phyloP scores from a whole-genome alignment of 2,888 invertebrate species.

The Mantis religiosa region DNA sequence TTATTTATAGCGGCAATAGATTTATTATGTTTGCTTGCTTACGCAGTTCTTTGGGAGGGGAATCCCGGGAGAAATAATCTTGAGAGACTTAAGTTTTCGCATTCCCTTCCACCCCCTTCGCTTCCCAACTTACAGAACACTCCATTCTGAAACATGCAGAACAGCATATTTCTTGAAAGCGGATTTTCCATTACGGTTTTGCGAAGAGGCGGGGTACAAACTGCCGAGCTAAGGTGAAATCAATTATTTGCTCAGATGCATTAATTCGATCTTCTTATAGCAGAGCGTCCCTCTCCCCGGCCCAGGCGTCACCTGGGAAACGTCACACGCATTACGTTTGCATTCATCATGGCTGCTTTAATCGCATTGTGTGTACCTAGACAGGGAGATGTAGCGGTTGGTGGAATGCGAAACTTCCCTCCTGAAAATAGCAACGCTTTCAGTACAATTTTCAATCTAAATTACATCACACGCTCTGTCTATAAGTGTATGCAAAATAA shows the following conservation, averaged over 20 bases:
- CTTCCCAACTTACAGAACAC: background rate
- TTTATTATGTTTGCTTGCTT: background rate
- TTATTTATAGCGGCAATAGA: background rate
- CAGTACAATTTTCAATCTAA: background rate
- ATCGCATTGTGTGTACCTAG: background rate
- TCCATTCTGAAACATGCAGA: background rate
- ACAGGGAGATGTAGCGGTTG: background rate
- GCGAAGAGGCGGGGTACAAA: background rate
- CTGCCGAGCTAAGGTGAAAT: background rate
- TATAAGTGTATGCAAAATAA: no score
- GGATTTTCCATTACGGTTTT: background rate
- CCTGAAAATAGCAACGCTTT: background rate
- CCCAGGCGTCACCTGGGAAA: background rate
- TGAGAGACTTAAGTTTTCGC: background rate
- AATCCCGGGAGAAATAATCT: background rate
- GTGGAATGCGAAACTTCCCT: background rate
- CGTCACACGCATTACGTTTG: background rate
- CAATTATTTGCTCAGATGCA: conserved; percentile 3
- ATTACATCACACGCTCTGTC: no score
- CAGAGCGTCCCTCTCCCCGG: background rate
- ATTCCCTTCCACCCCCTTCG: background rate
- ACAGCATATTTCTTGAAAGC: background rate
- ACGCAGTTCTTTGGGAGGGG: background rate
- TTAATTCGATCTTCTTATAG: conserved; percentile 5
- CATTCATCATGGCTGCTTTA: conserved; percentile 6